phyloP scores from a whole-genome alignment of 2,797 vertebrate species.

The Pseudomugil tenellus region DNA sequence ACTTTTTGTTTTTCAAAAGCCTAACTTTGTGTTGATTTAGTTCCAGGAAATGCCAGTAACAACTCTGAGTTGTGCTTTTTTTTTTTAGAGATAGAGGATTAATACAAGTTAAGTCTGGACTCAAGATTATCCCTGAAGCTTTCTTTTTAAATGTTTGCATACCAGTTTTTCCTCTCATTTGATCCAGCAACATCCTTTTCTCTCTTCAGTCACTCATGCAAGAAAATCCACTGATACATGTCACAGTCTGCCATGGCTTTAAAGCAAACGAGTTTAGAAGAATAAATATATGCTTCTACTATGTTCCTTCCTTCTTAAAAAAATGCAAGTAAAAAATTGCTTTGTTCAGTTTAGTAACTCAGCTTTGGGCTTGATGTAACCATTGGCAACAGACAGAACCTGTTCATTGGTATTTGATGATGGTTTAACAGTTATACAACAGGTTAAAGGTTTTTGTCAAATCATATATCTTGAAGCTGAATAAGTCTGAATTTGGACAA shows the following conservation, averaged over 20 bases:
- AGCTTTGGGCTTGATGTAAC: constrained; percentile 7
- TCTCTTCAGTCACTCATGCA: constrained; percentile 9
- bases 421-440: constrained; percentile 34
- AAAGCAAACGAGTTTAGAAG: neutral
- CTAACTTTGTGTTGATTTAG: neutral
- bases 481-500: constrained; percentile 30
- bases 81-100: constrained; percentile 20
- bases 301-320: neutral
- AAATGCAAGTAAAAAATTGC: neutral
- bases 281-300: constrained; percentile 2
- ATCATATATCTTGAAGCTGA: constrained; percentile 12
- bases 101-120: constrained; percentile 13
- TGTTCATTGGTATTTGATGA: constrained; percentile 16
- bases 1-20: neutral
- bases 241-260: neutral
- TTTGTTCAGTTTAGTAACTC: constrained; percentile 11
- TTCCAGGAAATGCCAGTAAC: constrained; percentile 18
- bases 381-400: constrained; percentile 11
- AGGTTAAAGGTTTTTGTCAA: constrained; percentile 20
- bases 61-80: constrained; percentile 8
- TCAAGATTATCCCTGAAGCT: constrained; percentile 31
- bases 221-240: neutral
- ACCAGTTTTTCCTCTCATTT: constrained; percentile 28
- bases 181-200: constrained; percentile 13
- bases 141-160: constrained; percentile 24